Evolutionary conservation across 1,140 invertebrate species (phyloP), one percentile per base, ranked within the genome.

Genomic region (Atta texana): DNA sequence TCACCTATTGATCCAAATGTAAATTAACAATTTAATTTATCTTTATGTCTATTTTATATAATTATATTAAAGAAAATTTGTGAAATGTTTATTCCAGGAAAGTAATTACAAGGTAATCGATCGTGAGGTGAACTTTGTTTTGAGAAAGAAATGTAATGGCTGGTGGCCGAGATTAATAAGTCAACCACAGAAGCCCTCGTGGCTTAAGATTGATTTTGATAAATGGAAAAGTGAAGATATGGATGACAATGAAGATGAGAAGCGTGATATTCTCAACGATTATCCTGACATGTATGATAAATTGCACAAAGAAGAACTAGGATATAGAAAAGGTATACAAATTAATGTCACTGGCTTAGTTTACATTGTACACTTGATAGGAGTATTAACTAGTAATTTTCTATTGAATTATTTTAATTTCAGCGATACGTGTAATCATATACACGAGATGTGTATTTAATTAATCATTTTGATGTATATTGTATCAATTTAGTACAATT

Each of bases 91-190:
- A 88, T 95, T 95, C 24, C 82, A 96, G 96, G 94, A 95, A 76
- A 95, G 95, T 86, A 93, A 90, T 76, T 96, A 95, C 88, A 96
- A 96, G 93, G 95, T 98, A 7, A 96, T 96, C 80, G 98, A 98
- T 86, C 96, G 97, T 69, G 96, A 97, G 93, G 96, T 99, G 34
- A 97, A 98, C 86, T 96, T 99, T 92, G 94, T 96, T 1, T 95
- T 99, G 63, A 96, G 95, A 68, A 99, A 99, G 93, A 94, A 95
- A 66, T 95, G 96, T 63, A 94, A 95, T 18, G 96, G 96, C 34
- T 98, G 97, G 96, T 99, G 98, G 98, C 97, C 98, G 2, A 95
- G 98, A 80, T 94, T 99, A 39, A 97, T 97, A 6, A 96, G 96
- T 69, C 96, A 97, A 84, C 97, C 97, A 18, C 96, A 97, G 91